Conservation (phyloP, 1,140 invertebrate species). For the Pachypeltis micranthus region DNA sequence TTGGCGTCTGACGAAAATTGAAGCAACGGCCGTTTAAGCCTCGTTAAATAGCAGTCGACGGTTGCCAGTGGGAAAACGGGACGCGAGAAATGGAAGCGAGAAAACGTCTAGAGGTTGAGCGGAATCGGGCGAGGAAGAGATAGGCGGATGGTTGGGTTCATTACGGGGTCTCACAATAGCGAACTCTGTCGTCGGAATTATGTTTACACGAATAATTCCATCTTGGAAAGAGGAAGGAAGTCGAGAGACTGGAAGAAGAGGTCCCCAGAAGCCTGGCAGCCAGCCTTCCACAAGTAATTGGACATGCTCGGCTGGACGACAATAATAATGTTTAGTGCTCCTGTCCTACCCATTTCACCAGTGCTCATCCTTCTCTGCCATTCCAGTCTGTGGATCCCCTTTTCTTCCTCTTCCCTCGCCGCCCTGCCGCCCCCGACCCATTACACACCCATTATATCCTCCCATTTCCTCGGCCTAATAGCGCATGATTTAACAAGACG, state of each 20-base stretch:
- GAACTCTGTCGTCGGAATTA: slow-evolving; percentile 14
- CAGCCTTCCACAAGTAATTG: slow-evolving; percentile 18
- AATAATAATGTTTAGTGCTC: slow-evolving; percentile 22
- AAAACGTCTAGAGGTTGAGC: background rate
- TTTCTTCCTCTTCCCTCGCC: background rate
- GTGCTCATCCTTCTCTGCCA: background rate
- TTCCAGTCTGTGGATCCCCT: background rate
- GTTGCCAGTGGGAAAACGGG: background rate
- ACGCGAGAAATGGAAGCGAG: background rate
- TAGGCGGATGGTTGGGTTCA: background rate
- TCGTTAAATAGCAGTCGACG: background rate
- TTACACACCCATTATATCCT: slow-evolving; percentile 17
- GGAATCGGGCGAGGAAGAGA: background rate
- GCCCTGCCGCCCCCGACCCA: background rate
- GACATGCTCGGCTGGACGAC: slow-evolving; percentile 18
- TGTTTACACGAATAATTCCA: slow-evolving; percentile 24
- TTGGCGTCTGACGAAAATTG: background rate
- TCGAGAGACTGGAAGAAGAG: slow-evolving; percentile 6
- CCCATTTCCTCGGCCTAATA: background rate
- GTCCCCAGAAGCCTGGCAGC: background rate
- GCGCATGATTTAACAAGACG: background rate
- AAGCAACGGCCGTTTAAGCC: background rate
- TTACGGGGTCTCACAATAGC: slow-evolving; percentile 6
- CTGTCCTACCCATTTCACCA: background rate
- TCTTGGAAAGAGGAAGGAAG: slow-evolving; percentile 17